Evolutionary conservation across 2,888 invertebrate genomes (phyloP).

Genomic region (Microplitis manilae): DNA sequence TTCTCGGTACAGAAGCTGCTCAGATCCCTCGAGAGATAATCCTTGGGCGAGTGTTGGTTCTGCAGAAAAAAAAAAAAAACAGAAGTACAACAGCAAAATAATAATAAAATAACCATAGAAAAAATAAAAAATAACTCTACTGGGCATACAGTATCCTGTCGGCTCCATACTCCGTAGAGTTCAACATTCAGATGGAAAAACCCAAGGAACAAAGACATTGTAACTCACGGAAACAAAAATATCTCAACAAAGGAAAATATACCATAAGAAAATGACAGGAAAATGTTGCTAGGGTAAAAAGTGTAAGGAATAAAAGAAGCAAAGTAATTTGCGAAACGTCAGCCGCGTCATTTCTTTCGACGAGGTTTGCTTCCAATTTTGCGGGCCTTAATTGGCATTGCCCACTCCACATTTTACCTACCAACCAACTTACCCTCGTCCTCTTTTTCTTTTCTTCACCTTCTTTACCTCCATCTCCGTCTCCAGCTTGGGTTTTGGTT

Average conservation of each 20-base stretch:
- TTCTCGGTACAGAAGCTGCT: slow-evolving; percentile 24
- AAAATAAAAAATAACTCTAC: slow-evolving; percentile 13
- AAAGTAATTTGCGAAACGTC: slow-evolving; percentile 61
- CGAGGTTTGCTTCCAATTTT: slow-evolving; percentile 46
- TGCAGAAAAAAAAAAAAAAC: slow-evolving; percentile 26
- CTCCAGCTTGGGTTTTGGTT: not conserved
- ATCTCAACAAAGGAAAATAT: slow-evolving; percentile 17
- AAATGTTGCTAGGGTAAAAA: slow-evolving; percentile 21
- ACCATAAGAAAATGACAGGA: slow-evolving; percentile 24
- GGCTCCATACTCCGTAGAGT: not conserved
- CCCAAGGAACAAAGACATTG: not conserved
- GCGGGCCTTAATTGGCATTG: slow-evolving; percentile 47
- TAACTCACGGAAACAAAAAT: slow-evolving; percentile 28
- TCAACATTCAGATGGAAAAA: slow-evolving; percentile 18
- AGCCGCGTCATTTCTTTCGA: slow-evolving; percentile 55
- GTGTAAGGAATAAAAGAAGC: slow-evolving; percentile 39
- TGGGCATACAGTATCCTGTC: not conserved
- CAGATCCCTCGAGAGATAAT: slow-evolving; percentile 42
- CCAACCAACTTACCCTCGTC: slow-evolving; percentile 27
- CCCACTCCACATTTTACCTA: slow-evolving; percentile 25
- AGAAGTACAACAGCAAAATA: slow-evolving; percentile 9
- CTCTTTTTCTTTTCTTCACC: slow-evolving; percentile 16
- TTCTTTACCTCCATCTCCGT: not conserved
- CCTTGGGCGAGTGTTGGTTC: slow-evolving; percentile 35
- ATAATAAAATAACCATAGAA: slow-evolving; percentile 25